These are phyloP conservation scores for Ophonus ardosiacus DNA, from an alignment of 2,888 invertebrate species.

Conservation along the genomic window DNA sequence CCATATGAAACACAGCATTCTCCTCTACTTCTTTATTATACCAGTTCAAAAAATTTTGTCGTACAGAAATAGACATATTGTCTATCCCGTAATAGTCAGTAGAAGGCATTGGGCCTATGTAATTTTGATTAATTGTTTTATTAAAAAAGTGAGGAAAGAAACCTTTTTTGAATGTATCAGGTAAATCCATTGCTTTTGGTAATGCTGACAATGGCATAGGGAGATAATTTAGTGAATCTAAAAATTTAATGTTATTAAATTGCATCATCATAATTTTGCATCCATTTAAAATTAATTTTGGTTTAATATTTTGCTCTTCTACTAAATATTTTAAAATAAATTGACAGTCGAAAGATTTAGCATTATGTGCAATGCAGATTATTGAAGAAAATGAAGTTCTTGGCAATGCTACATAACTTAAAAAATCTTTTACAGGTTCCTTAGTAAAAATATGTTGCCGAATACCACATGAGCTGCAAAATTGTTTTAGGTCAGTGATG, in stretches of 20 bases:
- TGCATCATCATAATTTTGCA: constrained; percentile 13
- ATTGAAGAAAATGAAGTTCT: constrained; percentile 12
- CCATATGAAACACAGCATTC: too few species aligned
- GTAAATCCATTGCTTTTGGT: constrained; percentile 63
- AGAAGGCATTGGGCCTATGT: constrained; percentile 67
- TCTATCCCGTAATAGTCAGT: constrained; percentile 66
- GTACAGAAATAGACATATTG: constrained; percentile 63
- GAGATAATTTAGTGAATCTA: constrained; percentile 26
- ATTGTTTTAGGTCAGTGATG: too few species aligned
- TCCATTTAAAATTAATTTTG: constrained; percentile 24
- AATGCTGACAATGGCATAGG: constrained; percentile 66
- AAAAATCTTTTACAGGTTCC: constrained; percentile 1
- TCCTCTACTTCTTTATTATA: background rate
- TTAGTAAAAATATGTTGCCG: constrained; percentile 2
- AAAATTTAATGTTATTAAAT: constrained; percentile 57
- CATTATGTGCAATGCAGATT: background rate
- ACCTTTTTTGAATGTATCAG: constrained; percentile 64
- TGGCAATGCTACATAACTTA: constrained; percentile 2
- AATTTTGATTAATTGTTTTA: constrained; percentile 67
- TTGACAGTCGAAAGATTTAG: background rate
- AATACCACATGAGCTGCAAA: too few species aligned
- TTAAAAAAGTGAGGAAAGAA: constrained; percentile 67
- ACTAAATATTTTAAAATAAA: too few species aligned
- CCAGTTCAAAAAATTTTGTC: constrained; percentile 63
- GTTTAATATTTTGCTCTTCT: constrained; percentile 2